phyloP scores from a whole-genome alignment of 1,140 invertebrate genomes.

The Subanguina moxae region DNA sequence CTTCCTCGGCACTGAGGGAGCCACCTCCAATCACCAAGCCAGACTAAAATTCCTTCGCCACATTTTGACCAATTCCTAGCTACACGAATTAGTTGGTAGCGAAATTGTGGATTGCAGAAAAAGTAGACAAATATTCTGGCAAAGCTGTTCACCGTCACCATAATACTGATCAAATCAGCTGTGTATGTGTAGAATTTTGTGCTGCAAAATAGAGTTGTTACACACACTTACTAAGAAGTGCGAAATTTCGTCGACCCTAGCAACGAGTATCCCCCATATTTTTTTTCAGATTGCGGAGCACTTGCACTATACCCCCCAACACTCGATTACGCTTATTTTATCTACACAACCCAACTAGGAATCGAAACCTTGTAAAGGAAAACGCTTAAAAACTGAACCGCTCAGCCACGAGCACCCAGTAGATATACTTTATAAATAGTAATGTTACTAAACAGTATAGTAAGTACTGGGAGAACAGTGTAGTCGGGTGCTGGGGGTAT shows the following conservation, averaged over 20 bases:
- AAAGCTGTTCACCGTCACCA: slow-evolving; percentile 43
- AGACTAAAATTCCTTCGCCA: not conserved
- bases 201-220: slow-evolving; percentile 29
- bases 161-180: slow-evolving; percentile 44
- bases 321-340: too few relatives aligned
- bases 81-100: slow-evolving; percentile 19
- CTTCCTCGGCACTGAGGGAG: not conserved
- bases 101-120: slow-evolving; percentile 45
- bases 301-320: too few relatives aligned
- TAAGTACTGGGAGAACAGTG: too few relatives aligned
- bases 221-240: not conserved
- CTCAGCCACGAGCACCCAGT: too few relatives aligned
- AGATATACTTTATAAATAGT: too few relatives aligned
- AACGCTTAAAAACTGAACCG: too few relatives aligned
- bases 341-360: too few relatives aligned
- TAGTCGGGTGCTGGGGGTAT: too few relatives aligned
- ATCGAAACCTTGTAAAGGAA: too few relatives aligned
- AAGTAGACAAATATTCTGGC: slow-evolving; percentile 47
- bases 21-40: not conserved
- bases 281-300: too few relatives aligned
- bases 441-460: too few relatives aligned
- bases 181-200: slow-evolving; percentile 48
- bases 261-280: too few relatives aligned
- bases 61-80: not conserved
- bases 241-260: not conserved